Evolutionary conservation across 2,888 invertebrate species (phyloP).

Genomic region (Drosophila pseudotakahashii): DNA sequence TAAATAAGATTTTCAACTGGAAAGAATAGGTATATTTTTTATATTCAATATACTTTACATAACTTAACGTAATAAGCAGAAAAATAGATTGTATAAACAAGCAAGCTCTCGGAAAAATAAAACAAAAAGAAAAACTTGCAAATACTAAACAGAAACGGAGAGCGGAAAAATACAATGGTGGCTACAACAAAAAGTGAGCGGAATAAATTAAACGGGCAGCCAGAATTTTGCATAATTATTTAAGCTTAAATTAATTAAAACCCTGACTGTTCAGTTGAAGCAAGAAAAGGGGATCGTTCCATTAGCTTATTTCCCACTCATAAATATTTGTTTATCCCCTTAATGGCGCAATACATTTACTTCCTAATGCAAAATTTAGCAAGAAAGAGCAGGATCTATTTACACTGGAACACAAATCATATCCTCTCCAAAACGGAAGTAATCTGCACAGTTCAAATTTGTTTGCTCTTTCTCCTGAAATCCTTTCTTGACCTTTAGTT

Average conservation of each 20-base stretch:
- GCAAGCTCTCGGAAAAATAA: no score
- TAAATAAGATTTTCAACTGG: no score
- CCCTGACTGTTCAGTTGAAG: not conserved
- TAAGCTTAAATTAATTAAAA: not conserved
- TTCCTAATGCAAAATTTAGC: not conserved
- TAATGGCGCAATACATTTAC: no score
- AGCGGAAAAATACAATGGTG: not conserved
- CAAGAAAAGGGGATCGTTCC: not conserved
- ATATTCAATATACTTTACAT: no score
- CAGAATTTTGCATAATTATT: not conserved
- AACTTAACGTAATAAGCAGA: no score
- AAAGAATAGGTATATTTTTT: no score
- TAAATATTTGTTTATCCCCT: not conserved
- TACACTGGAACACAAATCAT: conserved; percentile 11
- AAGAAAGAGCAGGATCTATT: not conserved
- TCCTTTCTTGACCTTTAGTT: conserved; percentile 21
- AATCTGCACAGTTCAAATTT: conserved; percentile 57
- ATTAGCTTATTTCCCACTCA: not conserved
- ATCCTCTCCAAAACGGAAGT: conserved; percentile 55
- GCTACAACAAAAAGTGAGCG: not conserved
- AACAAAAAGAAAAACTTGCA: no score
- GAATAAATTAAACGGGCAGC: not conserved
- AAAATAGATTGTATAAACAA: no score
- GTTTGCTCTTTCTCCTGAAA: conserved; percentile 14
- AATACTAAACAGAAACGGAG: not conserved